Percentiles rank a stretch among this genome's conserved stretches.
Evolutionary conservation across 2,797 vertebrate species (phyloP).

Genomic region (Rhadinocentrus ornatus): DNA sequence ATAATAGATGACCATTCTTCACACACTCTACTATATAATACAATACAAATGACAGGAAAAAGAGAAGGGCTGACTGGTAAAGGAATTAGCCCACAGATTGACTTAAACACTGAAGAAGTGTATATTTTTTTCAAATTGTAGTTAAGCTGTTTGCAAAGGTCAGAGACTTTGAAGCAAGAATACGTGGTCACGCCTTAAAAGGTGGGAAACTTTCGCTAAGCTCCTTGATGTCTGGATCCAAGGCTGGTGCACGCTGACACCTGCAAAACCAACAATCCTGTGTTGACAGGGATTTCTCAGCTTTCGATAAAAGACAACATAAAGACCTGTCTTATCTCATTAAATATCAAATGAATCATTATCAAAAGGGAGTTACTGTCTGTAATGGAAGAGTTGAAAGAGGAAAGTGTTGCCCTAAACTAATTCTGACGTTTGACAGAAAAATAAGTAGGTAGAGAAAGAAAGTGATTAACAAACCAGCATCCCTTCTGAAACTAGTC

Average conservation of each 20-base stretch:
- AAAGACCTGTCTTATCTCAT: conserved; percentile 38
- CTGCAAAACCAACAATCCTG: conserved; percentile 45
- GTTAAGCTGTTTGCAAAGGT: conserved; percentile 58
- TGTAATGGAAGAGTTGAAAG: conserved; percentile 36
- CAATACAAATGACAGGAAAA: conserved; percentile 5
- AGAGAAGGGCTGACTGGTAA: conserved; percentile 19
- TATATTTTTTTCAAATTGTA: conserved; percentile 34
- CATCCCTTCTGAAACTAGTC: conserved; percentile 54
- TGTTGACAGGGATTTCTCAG: conserved; percentile 34
- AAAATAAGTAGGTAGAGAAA: conserved; percentile 64
- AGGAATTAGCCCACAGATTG: conserved; percentile 30
- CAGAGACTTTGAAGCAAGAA: conserved; percentile 42
- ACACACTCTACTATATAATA: too few relatives aligned
- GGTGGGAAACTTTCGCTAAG: conserved; percentile 63
- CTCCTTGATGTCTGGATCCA: conserved; percentile 65
- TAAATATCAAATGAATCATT: conserved; percentile 63
- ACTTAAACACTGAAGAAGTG: conserved; percentile 44
- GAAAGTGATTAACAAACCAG: conserved; percentile 57
- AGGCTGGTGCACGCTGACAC: conserved; percentile 37
- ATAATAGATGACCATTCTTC: too few relatives aligned
- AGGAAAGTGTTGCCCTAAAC: conserved; percentile 47
- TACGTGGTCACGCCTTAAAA: conserved; percentile 48
- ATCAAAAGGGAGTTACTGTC: conserved; percentile 41
- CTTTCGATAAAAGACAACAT: conserved; percentile 49
- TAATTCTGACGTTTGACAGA: conserved; percentile 61